Evolutionary conservation across 2,797 vertebrate genomes (phyloP), one percentile per base, ranked within the genome.

Genomic region (Cephalopachus bancanus): DNA sequence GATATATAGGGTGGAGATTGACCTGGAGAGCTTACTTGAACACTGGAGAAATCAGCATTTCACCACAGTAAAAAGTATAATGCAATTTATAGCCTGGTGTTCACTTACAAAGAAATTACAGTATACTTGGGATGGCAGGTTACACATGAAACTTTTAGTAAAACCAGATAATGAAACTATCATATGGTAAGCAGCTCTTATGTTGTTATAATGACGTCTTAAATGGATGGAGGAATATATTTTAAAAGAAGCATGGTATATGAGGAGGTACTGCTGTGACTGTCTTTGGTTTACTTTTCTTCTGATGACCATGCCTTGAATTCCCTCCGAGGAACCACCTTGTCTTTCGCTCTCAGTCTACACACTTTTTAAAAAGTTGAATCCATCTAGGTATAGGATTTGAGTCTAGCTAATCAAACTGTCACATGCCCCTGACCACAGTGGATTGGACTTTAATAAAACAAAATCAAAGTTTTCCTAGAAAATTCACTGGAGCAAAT

Each of bases 381-480:
- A 30, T 72, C 28, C 10, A 37, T 69, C 22, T 19, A 71, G 72
- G n/a, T 30, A 59, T 0, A 0, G 30, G 28, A 71, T 44, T 85
- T 24, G 51, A 3, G 15, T 60, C 44, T 22, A 19, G 11, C 60
- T 69, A 93, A 6, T 74, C 26, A 57, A 22, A 89, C 30, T 91
- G 3, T 78, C 57, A 51, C 22, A 1, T 78, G 44, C 12, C 10
- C 19, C 14, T 51, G 33, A 12, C 11, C 44, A 92, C 53, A 62
- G 24, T 60, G 51, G 28, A 28, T 33, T 71, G 67, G 49, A 78
- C 3, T 20, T 87, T 22, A 55, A 51, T 65, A 10, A 24, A 33
- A 65, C 3, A 88, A 64, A 72, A 60, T 26, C 14, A 57, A n/a
- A 65, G 30, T 79, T 84, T 74, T 79, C 1, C 64, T 84, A 8